Evolutionary conservation across 2,797 vertebrate genomes (phyloP), one percentile per base, ranked within the genome.

Genomic region (Pseudochromis fuscus): DNA sequence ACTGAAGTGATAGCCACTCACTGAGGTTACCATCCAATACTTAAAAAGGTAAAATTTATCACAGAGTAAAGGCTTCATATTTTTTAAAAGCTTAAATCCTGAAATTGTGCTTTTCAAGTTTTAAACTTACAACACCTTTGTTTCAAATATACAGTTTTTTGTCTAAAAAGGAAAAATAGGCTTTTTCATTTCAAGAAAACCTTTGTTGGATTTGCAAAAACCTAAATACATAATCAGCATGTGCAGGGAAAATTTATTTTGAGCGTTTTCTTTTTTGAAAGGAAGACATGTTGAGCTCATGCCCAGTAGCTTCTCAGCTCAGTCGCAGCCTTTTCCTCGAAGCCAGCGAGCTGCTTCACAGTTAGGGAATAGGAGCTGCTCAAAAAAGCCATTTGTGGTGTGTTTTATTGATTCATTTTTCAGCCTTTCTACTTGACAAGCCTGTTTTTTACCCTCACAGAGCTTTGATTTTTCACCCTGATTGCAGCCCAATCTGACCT

Each of bases 321-420:
- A 60, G 50, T 46, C 28, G 5, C 25, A 76, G 23, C 16, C 37
- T 56, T 46, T 66, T 42, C 50, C 55, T 67, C 57, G 28, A 51
- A 76, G 59, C 52, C 60, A 27, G 33, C 44, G 74, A 67, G 60
- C 64, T 48, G 55, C 62, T 56, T 64, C 60, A 52, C 44, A 63
- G 40, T 63, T 31, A 28, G n/a, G 25, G 23, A 31, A 51, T 42
- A 40, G 66, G 38, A 72, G 58, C 63, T 67, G 53, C 64, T 77
- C 49, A 68, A 66, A n/a, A n/a, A n/a, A 83, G 64, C 52, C 55
- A 76, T 86, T 50, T 44, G 40, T 57, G 31, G 33, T 55, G 24
- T 55, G 55, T 72, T 59, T 69, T 76, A 81, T 79, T 61, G 62
- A 82, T 81, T 85, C 23, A 56, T 62, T 75, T 81, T 51, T 64